Base-by-base conservation (phyloP, 2,888 invertebrate genomes). In the Nomada flava region DNA sequence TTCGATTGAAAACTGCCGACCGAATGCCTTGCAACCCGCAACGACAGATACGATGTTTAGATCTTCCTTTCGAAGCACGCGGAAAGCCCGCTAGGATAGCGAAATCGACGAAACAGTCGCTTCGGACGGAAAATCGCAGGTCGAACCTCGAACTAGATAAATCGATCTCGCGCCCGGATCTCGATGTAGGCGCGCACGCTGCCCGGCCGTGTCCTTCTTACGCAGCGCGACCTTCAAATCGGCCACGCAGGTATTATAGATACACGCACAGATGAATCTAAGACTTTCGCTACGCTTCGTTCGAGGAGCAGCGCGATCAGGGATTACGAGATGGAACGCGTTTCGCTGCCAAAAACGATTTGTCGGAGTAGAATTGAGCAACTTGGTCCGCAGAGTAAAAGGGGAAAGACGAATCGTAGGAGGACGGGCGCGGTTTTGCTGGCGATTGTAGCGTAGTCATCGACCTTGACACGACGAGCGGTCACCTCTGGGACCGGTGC, bases 201-300 rank as follows among this genome's bases (percentile, higher is more conserved):
- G 64, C 53, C 47, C 60, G 68, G 50, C 65, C 55, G 62, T 65
- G 65, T 85, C 76, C 70, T 76, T 82, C 74, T 68, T 65, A 68
- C 78, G 77, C 85, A 85, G 87, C 79, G 83, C 85, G 88, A 86
- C 88, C 90, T 89, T 89, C 86, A 86, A 88, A 88, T 86, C 84
- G 85, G 78, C 84, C 83, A 79, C 81, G 86, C 84, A 88, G 88
- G 76, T 77, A 26, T 26, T 26, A 2, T 2, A 84, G 85, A 50
- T 44, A 59, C 72, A 42, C 29, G 80, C 84, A 86, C 64, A 70
- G 75, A 23, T 50, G 64, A 63, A 63, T 23, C 64, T 20, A 83
- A 79, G 84, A 89, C 88, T 90, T 90, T 90, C 88, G 85, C 86
- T 20, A n/a, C 86, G 76, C 50, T 29, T 65, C 85, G 78, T 83